Percentiles rank a stretch among this genome's conserved stretches.
These are phyloP conservation scores for Drosophila kuntzei DNA, from an alignment of 2,888 invertebrate species.

Conservation along the genomic window DNA sequence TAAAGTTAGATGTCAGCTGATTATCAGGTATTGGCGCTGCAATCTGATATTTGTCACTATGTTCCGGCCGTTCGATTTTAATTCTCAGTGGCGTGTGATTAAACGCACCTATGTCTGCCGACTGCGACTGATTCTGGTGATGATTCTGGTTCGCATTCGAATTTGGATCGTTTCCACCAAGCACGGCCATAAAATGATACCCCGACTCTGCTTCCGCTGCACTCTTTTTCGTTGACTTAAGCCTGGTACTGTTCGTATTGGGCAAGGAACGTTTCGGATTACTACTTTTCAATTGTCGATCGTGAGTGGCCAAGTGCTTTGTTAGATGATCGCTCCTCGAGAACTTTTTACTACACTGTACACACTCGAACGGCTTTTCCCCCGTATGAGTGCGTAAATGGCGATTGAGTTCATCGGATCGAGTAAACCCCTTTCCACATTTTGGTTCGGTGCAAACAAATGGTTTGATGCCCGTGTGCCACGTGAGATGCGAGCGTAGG, in stretches of 20 bases:
- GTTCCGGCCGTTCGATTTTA: conserved; percentile 74
- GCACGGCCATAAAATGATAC: conserved; percentile 75
- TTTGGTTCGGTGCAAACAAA: conserved; percentile 80
- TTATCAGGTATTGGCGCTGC: conserved; percentile 43
- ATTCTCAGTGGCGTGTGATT: conserved; percentile 69
- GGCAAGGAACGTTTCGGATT: conserved; percentile 48
- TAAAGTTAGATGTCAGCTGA: conserved; percentile 59
- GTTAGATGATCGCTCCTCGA: conserved; percentile 84
- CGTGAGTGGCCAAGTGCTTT: conserved; percentile 83
- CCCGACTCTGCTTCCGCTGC: conserved; percentile 58
- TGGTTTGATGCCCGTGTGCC: conserved; percentile 84
- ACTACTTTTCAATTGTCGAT: conserved; percentile 70
- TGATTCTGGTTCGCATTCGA: conserved; percentile 41
- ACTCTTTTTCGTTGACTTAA: conserved; percentile 52
- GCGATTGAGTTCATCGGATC: conserved; percentile 83
- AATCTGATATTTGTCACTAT: conserved; percentile 72
- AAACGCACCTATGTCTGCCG: conserved; percentile 30
- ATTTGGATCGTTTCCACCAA: conserved; percentile 46
- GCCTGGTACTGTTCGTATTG: conserved; percentile 22
- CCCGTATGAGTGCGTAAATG: conserved; percentile 83
- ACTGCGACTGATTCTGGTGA: conserved; percentile 38
- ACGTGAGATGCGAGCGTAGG: conserved; percentile 84
- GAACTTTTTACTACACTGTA: conserved; percentile 83
- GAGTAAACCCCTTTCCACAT: conserved; percentile 83
- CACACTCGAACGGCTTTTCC: conserved; percentile 83